Evolutionary conservation across 30 jellyfish, hydroid and myxozoan genomes (phyloP), one percentile per base, ranked within the genome.

Genomic region (Calvadosia cruxmelitensis): DNA sequence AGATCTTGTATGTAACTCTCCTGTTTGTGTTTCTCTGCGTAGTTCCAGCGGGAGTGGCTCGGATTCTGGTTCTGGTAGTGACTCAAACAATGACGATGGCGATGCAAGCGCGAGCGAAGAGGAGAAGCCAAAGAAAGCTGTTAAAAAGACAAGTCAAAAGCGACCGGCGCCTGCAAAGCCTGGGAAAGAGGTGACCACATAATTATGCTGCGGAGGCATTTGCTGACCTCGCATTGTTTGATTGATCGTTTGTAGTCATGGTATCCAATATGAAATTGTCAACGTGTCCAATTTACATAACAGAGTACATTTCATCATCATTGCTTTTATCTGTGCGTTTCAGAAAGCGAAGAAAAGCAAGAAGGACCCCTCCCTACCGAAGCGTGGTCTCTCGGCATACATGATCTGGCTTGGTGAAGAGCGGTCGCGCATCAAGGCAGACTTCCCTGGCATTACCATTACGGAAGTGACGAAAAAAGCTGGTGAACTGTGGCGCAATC

Each of bases 401-500:
- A 72, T 86, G 84, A 68, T 86, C 13, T 86, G 84, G 80, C 35
- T 79, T 29, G 70, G 67, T 53, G 94, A 79, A 68, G 71, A 63
- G 65, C 65, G 96, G 62, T 92, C 74, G 53, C 68, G 72, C 10
- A 86, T 86, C 66, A 78, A 78, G 50, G 48, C 53, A 2, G 96
- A 86, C 29, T 67, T 67, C 69, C 96, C 96, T 13, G 96, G 96
- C 5, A 78, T 86, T 7, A 75, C 92, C 3, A 50, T 86, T 36
- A 79, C 92, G 10, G 96, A 86, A n/a, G 64, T 86, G 3, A 64
- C 96, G 29, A 86, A 69, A 74, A 86, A 86, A 72, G 96, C 92
- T 48, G 96, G 91, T 0, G 96, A 86, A 61, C 34, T 63, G 34
- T 86, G 96, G 96, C 72, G 73, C 29, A 64, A 67, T 35, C 36